phyloP scores from a whole-genome alignment of 2,113 vertebrate genomes.

The Cynoglossus semilaevis region DNA sequence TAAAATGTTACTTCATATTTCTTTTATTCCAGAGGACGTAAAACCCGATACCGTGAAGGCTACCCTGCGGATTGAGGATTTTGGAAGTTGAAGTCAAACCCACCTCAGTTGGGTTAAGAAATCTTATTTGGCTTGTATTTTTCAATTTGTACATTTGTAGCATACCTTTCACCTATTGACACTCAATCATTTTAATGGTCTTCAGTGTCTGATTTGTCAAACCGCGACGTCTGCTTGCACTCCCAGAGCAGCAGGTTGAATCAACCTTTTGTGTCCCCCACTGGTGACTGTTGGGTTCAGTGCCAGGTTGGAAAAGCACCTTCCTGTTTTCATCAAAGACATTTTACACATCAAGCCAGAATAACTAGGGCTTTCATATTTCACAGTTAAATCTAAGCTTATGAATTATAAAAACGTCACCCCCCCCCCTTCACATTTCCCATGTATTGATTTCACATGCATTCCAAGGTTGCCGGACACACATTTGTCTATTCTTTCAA shows the following conservation, averaged over 20 bases:
- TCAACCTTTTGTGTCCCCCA: slow-evolving; percentile 44
- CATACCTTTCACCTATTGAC: slow-evolving; percentile 12
- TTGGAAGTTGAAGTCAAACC: slow-evolving; percentile 37
- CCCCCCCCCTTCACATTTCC: slow-evolving; percentile 23
- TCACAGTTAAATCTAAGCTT: slow-evolving; percentile 42
- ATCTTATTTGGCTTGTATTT: slow-evolving; percentile 16
- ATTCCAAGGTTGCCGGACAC: slow-evolving; percentile 49
- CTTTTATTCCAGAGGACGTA: slow-evolving; percentile 42
- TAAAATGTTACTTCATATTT: slow-evolving; percentile 35
- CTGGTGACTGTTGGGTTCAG: slow-evolving; percentile 51
- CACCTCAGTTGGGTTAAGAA: slow-evolving; percentile 22
- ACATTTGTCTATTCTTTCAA: slow-evolving; percentile 37
- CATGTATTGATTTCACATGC: slow-evolving; percentile 52
- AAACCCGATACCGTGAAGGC: slow-evolving; percentile 40
- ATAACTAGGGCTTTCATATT: slow-evolving; percentile 54
- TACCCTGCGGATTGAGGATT: slow-evolving; percentile 30
- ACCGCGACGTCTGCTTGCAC: background rate
- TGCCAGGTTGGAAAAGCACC: slow-evolving; percentile 35
- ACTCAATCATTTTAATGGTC: slow-evolving; percentile 1
- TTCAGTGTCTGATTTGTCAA: slow-evolving; percentile 29
- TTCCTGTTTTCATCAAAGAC: slow-evolving; percentile 54
- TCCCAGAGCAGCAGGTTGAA: slow-evolving; percentile 38
- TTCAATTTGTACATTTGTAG: slow-evolving; percentile 5
- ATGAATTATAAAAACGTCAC: slow-evolving; percentile 36
- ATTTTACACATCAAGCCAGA: slow-evolving; percentile 46